phyloP scores from a whole-genome alignment of 2,797 vertebrate species.

The Calcarius lapponicus region DNA sequence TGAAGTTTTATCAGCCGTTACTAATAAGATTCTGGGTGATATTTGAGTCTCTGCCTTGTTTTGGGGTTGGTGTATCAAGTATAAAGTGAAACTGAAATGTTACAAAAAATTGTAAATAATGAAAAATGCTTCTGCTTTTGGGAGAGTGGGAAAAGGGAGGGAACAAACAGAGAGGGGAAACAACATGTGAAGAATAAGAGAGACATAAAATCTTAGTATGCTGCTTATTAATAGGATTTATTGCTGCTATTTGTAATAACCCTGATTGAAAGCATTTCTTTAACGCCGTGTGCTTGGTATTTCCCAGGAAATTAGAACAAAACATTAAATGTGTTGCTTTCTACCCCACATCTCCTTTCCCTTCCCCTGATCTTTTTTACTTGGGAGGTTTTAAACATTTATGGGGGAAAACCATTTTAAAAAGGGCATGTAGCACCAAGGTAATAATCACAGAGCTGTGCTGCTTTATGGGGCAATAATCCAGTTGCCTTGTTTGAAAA shows the following conservation, averaged over 20 bases:
- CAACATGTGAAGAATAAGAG: neutral
- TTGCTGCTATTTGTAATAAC: constrained; percentile 15
- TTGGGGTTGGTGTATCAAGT: neutral
- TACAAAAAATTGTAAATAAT: neutral
- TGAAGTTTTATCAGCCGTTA: neutral
- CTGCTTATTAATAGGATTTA: constrained; percentile 57
- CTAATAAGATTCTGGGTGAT: neutral
- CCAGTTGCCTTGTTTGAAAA: constrained; percentile 60
- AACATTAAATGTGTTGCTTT: neutral
- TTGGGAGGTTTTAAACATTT: constrained; percentile 57
- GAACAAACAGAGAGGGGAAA: neutral
- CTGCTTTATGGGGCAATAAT: constrained; percentile 66
- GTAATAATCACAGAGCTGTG: constrained; percentile 54
- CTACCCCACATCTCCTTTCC: neutral
- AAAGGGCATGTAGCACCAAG: constrained; percentile 57
- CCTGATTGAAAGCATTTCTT: neutral
- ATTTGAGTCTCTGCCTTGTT: neutral
- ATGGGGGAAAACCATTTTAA: constrained; percentile 42
- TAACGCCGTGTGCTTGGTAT: neutral
- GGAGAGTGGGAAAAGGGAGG: neutral
- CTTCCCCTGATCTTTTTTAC: constrained; percentile 15
- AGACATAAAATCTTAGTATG: neutral
- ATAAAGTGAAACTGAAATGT: neutral
- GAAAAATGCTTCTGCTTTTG: neutral
- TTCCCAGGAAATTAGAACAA: constrained; percentile 7